Evolutionary conservation across 2,888 invertebrate genomes (phyloP).

Genomic region (Timandra comae): DNA sequence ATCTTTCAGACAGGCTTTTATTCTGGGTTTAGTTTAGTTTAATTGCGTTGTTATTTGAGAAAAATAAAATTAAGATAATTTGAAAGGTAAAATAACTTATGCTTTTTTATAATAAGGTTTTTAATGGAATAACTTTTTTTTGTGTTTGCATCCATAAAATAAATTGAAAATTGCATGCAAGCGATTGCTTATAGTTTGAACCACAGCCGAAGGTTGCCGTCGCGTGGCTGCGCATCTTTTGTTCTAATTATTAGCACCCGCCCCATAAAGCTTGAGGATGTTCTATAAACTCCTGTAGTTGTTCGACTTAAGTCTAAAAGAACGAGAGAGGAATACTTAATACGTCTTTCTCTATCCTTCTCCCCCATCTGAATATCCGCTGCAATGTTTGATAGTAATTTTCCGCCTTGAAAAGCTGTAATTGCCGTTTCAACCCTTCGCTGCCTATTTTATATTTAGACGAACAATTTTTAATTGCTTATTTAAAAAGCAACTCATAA

Average conservation of each 20-base stretch:
- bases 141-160: no score
- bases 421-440: slow-evolving; percentile 48
- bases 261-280: slow-evolving; percentile 47
- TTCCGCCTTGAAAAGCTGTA: slow-evolving; percentile 35
- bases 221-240: slow-evolving; percentile 70
- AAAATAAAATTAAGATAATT: no score
- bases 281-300: slow-evolving; percentile 43
- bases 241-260: slow-evolving; percentile 66
- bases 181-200: slow-evolving; percentile 32
- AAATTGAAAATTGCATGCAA: no score
- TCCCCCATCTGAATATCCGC: slow-evolving; percentile 25
- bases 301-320: slow-evolving; percentile 35
- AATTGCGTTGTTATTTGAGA: no score
- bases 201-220: slow-evolving; percentile 45
- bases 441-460: slow-evolving; percentile 43
- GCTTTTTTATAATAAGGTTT: no score
- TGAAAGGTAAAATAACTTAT: no score
- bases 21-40: no score
- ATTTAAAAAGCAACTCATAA: slow-evolving; percentile 30
- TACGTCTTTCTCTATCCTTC: slow-evolving; percentile 18
- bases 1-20: no score
- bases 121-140: no score
- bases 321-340: slow-evolving; percentile 27
- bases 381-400: slow-evolving; percentile 41
- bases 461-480: slow-evolving; percentile 38